These are phyloP conservation scores for Mycetomoellerius zeteki DNA, from an alignment of 1,140 invertebrate species.

Conservation along the genomic window DNA sequence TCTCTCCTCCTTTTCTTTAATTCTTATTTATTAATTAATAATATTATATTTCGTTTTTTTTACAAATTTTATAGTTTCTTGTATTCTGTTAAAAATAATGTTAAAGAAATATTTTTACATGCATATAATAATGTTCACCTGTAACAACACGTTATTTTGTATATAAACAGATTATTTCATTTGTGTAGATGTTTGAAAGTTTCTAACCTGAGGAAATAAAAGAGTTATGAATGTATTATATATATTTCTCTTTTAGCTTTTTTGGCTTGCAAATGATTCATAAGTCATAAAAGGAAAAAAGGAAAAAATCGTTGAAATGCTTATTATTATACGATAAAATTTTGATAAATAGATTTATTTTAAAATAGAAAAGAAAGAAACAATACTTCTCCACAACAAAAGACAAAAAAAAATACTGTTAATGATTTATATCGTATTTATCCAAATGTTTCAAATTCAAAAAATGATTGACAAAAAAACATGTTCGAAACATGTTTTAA, in stretches of 20 bases:
- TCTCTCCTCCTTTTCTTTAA: not conserved
- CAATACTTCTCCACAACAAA: not conserved
- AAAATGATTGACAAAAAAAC: not conserved
- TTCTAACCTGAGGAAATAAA: not conserved
- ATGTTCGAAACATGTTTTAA: not conserved
- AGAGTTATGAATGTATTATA: not conserved
- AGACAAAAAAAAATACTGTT: not conserved
- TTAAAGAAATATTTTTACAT: not conserved
- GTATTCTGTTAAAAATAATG: not conserved
- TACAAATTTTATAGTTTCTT: not conserved
- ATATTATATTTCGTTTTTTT: not conserved
- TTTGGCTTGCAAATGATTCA: too few relatives aligned
- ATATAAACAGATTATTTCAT: not conserved
- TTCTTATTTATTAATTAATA: not conserved
- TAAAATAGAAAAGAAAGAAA: conserved; percentile 1
- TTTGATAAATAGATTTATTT: not conserved
- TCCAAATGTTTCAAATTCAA: not conserved
- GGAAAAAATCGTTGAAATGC: too few relatives aligned
- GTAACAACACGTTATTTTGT: not conserved
- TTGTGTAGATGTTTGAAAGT: not conserved
- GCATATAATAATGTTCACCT: not conserved
- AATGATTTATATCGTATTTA: not conserved
- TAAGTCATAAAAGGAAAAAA: too few relatives aligned
- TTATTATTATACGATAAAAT: conserved; percentile 11
- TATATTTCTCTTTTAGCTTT: too few relatives aligned